phyloP scores from a whole-genome alignment of 2,113 vertebrate species.

The Rhadina sibilatrix region DNA sequence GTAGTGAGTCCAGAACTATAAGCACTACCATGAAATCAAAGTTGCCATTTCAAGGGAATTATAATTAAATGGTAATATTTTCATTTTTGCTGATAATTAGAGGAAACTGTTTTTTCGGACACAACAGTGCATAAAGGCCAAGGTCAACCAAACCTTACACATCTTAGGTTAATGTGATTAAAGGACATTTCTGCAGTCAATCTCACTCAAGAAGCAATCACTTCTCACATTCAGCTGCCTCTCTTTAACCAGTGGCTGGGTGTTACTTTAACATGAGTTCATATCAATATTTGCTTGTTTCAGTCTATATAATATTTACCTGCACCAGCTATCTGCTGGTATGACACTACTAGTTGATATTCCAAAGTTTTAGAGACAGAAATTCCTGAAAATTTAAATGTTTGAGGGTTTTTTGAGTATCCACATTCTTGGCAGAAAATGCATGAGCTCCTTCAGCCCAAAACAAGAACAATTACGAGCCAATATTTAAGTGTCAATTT shows the following conservation, averaged over 20 bases:
- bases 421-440: background rate
- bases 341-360: background rate
- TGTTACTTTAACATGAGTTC: background rate
- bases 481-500: background rate
- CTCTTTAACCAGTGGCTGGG: background rate
- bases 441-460: background rate
- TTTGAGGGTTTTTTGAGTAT: background rate
- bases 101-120: background rate
- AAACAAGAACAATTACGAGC: background rate
- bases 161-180: background rate
- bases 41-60: constrained; percentile 10
- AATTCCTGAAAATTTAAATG: background rate
- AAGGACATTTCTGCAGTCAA: background rate
- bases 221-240: background rate
- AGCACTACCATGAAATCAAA: constrained; percentile 13
- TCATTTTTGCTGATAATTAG: background rate
- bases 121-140: background rate
- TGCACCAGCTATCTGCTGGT: background rate
- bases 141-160: background rate
- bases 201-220: background rate
- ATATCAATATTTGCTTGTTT: background rate
- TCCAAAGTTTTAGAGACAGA: background rate
- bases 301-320: background rate
- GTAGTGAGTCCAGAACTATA: constrained; percentile 26
- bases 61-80: background rate